These are phyloP conservation scores for Pseudoatta argentina DNA, from an alignment of 1,140 invertebrate species.

Conservation along the genomic window DNA sequence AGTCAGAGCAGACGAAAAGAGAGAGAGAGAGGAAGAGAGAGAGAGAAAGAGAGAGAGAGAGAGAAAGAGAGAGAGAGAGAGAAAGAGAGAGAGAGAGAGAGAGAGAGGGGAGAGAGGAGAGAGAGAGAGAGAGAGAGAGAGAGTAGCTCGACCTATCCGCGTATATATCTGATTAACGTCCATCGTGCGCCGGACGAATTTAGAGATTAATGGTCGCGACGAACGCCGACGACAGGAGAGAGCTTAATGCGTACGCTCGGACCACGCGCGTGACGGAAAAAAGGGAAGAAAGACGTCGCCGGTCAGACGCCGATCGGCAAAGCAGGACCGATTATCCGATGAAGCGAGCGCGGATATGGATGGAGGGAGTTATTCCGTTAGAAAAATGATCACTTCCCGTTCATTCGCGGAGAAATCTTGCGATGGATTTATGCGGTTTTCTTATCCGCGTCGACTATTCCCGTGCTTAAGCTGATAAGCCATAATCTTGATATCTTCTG, in stretches of 20 bases:
- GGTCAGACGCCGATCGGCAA: slow-evolving; percentile 39
- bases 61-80: slow-evolving; percentile 23
- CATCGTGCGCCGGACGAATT: slow-evolving; percentile 68
- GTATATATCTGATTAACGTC: slow-evolving; percentile 75
- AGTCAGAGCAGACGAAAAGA: slow-evolving; percentile 47
- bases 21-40: slow-evolving; percentile 14
- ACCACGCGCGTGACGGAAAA: slow-evolving; percentile 41
- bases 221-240: slow-evolving; percentile 65
- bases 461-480: slow-evolving; percentile 57
- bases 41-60: slow-evolving; percentile 12
- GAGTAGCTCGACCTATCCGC: slow-evolving; percentile 61
- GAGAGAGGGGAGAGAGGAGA: slow-evolving; percentile 16
- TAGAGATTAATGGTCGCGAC: slow-evolving; percentile 73
- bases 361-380: slow-evolving; percentile 17
- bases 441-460: slow-evolving; percentile 54
- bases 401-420: slow-evolving; percentile 49
- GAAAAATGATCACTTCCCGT: slow-evolving; percentile 59
- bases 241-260: slow-evolving; percentile 68
- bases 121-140: slow-evolving; percentile 22
- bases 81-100: slow-evolving; percentile 19
- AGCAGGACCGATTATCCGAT: slow-evolving; percentile 62
- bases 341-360: slow-evolving; percentile 37
- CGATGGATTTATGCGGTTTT: slow-evolving; percentile 57
- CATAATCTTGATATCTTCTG: slow-evolving; percentile 29
- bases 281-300: slow-evolving; percentile 68